A percentile compares a stretch with the other conserved stretches of the same genome.
These are phyloP conservation scores for Falco columbarius DNA, from an alignment of 2,797 vertebrate genomes.

Conservation along the genomic window DNA sequence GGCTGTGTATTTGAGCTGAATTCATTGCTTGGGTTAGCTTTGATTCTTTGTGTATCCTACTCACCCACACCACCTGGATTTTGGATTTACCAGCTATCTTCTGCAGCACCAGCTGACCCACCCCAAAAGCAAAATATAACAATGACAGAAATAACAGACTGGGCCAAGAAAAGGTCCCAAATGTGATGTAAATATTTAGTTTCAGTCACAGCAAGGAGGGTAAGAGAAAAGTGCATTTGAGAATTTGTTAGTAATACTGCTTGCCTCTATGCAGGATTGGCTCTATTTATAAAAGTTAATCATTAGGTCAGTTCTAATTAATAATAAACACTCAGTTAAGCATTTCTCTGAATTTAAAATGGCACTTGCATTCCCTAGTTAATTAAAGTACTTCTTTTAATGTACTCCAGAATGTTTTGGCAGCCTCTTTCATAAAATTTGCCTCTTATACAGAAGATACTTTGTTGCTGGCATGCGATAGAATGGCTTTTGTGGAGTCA, in stretches of 20 bases:
- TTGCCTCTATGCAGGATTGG: neutral
- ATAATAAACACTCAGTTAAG: slow-evolving; percentile 30
- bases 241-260: neutral
- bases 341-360: slow-evolving; percentile 10
- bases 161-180: neutral
- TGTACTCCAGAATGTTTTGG: neutral
- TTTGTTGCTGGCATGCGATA: neutral
- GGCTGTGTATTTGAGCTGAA: neutral
- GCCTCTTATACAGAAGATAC: neutral
- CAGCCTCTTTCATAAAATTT: neutral
- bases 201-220: neutral
- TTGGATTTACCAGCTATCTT: slow-evolving; percentile 3
- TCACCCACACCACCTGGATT: neutral
- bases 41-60: neutral
- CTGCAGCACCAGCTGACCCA: neutral
- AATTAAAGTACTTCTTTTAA: neutral
- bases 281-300: slow-evolving; percentile 38
- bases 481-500: neutral
- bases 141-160: neutral
- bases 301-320: slow-evolving; percentile 39
- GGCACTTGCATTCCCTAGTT: neutral
- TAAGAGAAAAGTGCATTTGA: neutral
- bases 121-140: neutral
- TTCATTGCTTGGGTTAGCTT: neutral
- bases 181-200: slow-evolving; percentile 41